Base-by-base conservation (phyloP, 2,113 vertebrate species). In the Poeciliopsis occidentalis region DNA sequence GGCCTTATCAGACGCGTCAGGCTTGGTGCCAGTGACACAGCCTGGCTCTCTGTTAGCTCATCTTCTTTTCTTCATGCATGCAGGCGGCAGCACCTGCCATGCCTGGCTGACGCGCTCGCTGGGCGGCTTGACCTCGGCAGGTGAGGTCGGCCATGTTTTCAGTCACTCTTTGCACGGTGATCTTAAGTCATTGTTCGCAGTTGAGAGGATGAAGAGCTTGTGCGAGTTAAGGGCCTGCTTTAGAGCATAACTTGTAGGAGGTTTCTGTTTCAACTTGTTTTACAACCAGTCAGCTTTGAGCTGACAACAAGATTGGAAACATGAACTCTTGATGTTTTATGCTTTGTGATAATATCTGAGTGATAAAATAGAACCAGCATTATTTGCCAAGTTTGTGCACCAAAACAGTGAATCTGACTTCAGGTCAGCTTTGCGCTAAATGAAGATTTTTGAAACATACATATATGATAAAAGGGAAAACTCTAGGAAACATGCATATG, bases 1-100 rank as follows among this genome's bases (percentile, higher is more conserved):
- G 8, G 65, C 73, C 91, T 92, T 92, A 92, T 91, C 89, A 69
- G 83, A 79, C 67, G 73, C 65, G 26, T 61, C 77, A 54, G 85
- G 70, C 81, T 64, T 1, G n/a, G 47, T 61, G 78, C 79, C 86
- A 70, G 72, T 64, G 83, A 77, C 80, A 76, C 12, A 69, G 67
- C 60, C 66, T 15, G 81, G 80, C 86, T 84, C 81, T 65, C 70
- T 83, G 85, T 68, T 64, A 57, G 79, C 67, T 83, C 80, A 51
- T 87, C 87, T 83, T 71, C 69, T 81, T 57, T 30, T 64, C 68
- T 69, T 78, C 65, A 67, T 79, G 37, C 69, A 67, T 75, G 44
- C 51, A 31, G 62, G 64, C 66, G 62, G 64, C 66, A 41, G 70
- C 70, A 60, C 60, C 69, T 67, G 82, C 70, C 82, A 73, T 22